phyloP scores from a whole-genome alignment of 2,113 vertebrate genomes.

The Larimichthys crocea region DNA sequence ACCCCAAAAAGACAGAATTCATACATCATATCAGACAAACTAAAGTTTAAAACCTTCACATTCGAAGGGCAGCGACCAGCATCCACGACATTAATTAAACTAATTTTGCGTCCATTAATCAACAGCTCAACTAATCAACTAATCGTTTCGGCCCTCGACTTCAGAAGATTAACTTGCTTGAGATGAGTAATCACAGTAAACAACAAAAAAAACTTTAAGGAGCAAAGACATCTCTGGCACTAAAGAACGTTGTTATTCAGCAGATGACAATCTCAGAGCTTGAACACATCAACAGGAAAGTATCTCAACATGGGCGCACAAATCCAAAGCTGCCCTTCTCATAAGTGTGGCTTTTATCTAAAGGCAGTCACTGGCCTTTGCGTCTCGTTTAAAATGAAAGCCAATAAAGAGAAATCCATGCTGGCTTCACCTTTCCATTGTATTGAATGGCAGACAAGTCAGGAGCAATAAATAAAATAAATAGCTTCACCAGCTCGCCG shows the following conservation, averaged over 20 bases:
- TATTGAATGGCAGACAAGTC: fast-evolving
- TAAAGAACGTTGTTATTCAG: neutral
- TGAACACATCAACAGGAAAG: neutral
- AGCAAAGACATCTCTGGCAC: neutral
- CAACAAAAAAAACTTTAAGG: neutral
- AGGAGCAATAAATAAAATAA: constrained; percentile 4
- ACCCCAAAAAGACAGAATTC: neutral
- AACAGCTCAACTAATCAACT: neutral
- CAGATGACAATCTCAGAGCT: neutral
- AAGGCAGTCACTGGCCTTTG: neutral
- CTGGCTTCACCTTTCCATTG: neutral
- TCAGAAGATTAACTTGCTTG: neutral
- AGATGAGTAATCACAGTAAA: neutral
- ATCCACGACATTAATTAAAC: neutral
- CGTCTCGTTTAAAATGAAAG: constrained; percentile 1
- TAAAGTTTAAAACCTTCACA: neutral
- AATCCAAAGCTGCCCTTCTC: neutral
- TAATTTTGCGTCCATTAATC: neutral
- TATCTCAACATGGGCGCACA: neutral
- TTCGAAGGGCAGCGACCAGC: neutral
- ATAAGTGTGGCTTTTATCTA: neutral
- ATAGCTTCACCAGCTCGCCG: neutral
- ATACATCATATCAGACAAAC: neutral
- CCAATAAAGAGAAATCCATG: neutral
- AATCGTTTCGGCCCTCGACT: neutral